Base-by-base conservation (phyloP, 2,888 invertebrate species). In the Bombylius major region DNA sequence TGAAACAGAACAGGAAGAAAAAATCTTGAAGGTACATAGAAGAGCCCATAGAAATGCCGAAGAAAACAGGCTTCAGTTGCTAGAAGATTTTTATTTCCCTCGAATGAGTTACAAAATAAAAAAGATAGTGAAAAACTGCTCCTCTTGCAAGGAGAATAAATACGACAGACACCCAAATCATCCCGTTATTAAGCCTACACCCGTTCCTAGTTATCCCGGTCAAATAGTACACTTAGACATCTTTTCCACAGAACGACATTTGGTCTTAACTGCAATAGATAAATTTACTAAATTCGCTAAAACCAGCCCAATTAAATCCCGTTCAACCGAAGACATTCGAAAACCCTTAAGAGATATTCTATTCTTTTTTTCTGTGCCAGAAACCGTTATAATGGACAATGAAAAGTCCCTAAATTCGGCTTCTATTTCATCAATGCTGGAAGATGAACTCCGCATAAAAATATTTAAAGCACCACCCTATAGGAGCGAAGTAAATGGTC, bases 181-280 rank as follows among this genome's bases (percentile, higher is more conserved):
- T 42, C 39, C 39, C 8, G 39, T 11, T 42, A 4, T 42, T 11
- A 11, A 8, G 8, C 39, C 39, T 42, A 42, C 39, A 42, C 39
- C 11, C 11, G 5, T 42, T 11, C 46, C 46, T 14, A 23, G n/a
- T 23, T 46, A 46, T 14, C 49, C 49, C 8, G 49, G 36, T 14
- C 49, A 58, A 9, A 55, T 42, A 8, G n/a, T 58, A 13, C 55
- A 55, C 36, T 47, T 56, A 6, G 56, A 57, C 31, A 57, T 57
- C 4, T 50, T 36, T 34, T 36, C 49, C 5, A 50, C 36, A 0
- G 47, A 53, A 44, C n/a, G 14, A 36, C 3, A 51, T 13, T 14
- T 45, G 5, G 23, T 56, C 12, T n/a, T 55, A n/a, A 50, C 56
- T 5, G 54, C 52, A 7, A 51, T 58, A n/a, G 56, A 58, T 42